Percentiles rank a stretch among this genome's conserved stretches.
Conservation (phyloP, 2,113 vertebrate species). For the Nettapus auritus region DNA sequence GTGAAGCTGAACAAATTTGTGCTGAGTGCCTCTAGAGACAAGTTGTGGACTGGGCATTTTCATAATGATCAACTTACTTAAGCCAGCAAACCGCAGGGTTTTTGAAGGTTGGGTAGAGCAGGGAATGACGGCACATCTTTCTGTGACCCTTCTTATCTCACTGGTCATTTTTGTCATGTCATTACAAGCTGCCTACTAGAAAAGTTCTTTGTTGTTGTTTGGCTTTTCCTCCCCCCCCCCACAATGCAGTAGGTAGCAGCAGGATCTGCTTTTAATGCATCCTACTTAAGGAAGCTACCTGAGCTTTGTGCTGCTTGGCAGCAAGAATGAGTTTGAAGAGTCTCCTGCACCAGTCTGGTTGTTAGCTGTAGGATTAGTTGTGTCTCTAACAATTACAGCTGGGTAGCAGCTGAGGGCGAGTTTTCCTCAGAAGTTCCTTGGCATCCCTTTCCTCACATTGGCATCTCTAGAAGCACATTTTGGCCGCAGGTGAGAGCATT, state of each 20-base stretch:
- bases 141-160: background rate
- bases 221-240: background rate
- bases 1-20: background rate
- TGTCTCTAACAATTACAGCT: background rate
- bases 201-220: background rate
- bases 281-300: background rate
- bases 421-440: background rate
- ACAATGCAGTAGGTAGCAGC: background rate
- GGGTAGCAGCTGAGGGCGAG: background rate
- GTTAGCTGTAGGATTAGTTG: background rate
- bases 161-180: background rate
- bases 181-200: background rate
- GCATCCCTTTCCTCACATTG: background rate
- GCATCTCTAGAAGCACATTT: background rate
- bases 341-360: background rate
- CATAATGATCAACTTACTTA: background rate
- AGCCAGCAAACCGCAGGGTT: background rate
- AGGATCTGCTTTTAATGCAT: background rate
- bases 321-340: background rate
- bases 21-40: background rate
- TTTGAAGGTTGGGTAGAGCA: background rate
- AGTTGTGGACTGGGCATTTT: background rate
- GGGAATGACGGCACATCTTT: background rate
- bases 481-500: background rate
- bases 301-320: background rate